Percentiles rank a stretch among this genome's conserved stretches.
Conservation (phyloP, 2,113 vertebrate species). For the Brienomyrus longianalis region DNA sequence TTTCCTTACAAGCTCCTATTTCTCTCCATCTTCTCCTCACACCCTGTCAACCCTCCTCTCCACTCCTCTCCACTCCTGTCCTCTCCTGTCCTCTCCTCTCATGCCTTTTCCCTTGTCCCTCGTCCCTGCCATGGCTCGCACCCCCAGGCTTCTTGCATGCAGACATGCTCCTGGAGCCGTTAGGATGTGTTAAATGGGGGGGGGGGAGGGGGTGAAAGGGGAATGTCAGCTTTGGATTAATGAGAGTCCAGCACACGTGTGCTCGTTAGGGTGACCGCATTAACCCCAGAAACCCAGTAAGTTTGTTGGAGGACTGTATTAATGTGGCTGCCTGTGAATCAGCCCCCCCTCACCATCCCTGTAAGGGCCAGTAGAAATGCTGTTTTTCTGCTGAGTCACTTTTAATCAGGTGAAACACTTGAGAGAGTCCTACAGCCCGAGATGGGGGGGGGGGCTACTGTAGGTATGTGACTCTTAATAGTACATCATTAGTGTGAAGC, state of each 20-base stretch:
- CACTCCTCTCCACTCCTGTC: not conserved
- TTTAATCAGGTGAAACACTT: not conserved
- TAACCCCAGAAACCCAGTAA: not conserved
- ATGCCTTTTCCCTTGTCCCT: not conserved
- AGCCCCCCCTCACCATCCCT: not conserved
- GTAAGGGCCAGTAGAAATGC: not conserved
- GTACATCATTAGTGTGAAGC: too few relatives aligned
- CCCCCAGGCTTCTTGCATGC: not conserved
- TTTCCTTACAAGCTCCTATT: not conserved
- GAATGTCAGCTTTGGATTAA: not conserved
- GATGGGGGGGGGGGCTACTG: too few relatives aligned
- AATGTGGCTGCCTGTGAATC: not conserved
- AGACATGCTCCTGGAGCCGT: not conserved
- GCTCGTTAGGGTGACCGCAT: not conserved
- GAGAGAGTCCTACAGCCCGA: not conserved
- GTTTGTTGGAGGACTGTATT: conserved; percentile 5
- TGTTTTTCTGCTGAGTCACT: not conserved
- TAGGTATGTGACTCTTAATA: not conserved
- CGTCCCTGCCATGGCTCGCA: not conserved
- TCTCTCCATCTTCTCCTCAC: not conserved
- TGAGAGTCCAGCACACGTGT: not conserved
- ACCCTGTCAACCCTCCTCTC: not conserved
- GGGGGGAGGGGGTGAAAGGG: not conserved
- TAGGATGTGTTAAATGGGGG: not conserved
- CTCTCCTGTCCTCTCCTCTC: not conserved